A percentile compares a stretch with the other conserved stretches of the same genome.
Evolutionary conservation across 2,797 vertebrate species (phyloP).

Genomic region (Epinephelus malabaricus): DNA sequence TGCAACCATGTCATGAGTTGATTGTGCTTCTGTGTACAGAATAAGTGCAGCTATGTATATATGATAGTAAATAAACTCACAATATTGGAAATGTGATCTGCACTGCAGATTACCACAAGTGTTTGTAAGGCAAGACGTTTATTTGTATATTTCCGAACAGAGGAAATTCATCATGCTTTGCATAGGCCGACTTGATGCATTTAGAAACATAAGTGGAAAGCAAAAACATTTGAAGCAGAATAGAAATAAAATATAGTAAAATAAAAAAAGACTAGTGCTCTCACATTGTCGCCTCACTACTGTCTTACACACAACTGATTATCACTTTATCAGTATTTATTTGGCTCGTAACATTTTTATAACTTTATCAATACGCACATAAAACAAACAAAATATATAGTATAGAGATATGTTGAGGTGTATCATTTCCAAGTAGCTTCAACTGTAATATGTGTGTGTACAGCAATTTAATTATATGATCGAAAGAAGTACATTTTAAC

Average conservation of each 20-base stretch:
- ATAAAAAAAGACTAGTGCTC: too few relatives aligned
- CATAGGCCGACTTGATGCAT: background rate
- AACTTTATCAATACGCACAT: too few relatives aligned
- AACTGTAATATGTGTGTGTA: too few relatives aligned
- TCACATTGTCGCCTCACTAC: too few relatives aligned
- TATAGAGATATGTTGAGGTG: too few relatives aligned
- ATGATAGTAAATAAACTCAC: background rate
- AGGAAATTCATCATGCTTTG: background rate
- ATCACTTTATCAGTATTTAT: too few relatives aligned
- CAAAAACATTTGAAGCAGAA: background rate
- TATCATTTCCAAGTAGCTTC: too few relatives aligned
- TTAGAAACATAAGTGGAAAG: background rate
- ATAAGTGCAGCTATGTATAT: background rate
- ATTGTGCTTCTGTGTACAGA: background rate
- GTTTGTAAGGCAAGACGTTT: background rate
- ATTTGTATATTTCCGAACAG: conserved; percentile 2
- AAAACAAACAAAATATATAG: too few relatives aligned
- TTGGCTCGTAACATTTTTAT: too few relatives aligned
- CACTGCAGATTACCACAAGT: background rate
- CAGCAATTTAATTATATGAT: too few relatives aligned
- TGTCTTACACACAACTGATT: too few relatives aligned
- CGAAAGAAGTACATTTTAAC: too few relatives aligned
- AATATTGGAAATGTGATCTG: background rate
- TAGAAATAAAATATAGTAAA: background rate
- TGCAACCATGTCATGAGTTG: background rate